Percentiles rank a stretch among this genome's conserved stretches.
Conservation (phyloP, 1,140 invertebrate genomes). For the Acarapis woodi region DNA sequence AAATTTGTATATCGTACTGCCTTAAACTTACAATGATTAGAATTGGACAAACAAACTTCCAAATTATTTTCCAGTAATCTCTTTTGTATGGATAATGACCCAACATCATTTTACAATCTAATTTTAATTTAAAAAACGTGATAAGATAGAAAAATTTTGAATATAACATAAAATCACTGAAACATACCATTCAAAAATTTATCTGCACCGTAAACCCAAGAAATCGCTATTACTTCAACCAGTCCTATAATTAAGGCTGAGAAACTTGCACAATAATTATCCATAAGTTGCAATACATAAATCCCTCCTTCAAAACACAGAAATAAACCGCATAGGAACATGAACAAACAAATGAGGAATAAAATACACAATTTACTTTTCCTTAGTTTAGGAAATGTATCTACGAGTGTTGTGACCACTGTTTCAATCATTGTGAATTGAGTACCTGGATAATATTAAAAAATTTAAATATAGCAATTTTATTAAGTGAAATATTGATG, state of each 20-base stretch:
- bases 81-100: slow-evolving; percentile 29
- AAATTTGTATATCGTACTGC: not conserved
- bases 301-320: slow-evolving; percentile 24
- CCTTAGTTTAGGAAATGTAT: slow-evolving; percentile 14
- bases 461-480: slow-evolving; percentile 1
- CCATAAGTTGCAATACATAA: slow-evolving; percentile 24
- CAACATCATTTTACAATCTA: slow-evolving; percentile 37
- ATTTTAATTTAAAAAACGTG: no score
- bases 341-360: slow-evolving; percentile 16
- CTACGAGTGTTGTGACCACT: slow-evolving; percentile 15
- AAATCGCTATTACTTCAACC: slow-evolving; percentile 39
- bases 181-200: slow-evolving; percentile 47
- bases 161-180: no score
- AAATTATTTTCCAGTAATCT: slow-evolving; percentile 42
- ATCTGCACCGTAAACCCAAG: slow-evolving; percentile 51
- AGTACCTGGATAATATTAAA: no score
- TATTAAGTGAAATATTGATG: not conserved
- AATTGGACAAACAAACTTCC: slow-evolving; percentile 42
- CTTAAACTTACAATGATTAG: slow-evolving; percentile 27
- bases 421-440: slow-evolving; percentile 18
- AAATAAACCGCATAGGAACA: slow-evolving; percentile 19
- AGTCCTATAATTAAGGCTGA: slow-evolving; percentile 22
- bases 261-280: slow-evolving; percentile 22
- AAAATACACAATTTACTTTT: slow-evolving; percentile 14
- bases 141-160: no score